Conservation (phyloP, 2,888 invertebrate genomes). For the Graphium colonna region DNA sequence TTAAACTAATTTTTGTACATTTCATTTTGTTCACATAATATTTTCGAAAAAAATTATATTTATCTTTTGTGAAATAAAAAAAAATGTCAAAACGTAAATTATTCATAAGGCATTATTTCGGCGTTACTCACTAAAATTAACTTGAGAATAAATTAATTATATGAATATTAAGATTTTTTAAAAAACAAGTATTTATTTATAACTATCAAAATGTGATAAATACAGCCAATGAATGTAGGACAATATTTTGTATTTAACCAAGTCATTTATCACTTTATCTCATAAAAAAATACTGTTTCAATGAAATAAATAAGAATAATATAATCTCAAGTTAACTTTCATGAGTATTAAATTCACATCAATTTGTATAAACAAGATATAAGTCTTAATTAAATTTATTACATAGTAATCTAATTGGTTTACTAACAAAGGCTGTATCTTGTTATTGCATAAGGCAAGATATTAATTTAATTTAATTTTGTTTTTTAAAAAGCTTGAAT, state of each 20-base stretch:
- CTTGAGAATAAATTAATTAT: too few relatives aligned
- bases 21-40: neutral
- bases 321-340: neutral
- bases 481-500: neutral
- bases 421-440: constrained; percentile 8
- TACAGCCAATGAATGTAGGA: too few relatives aligned
- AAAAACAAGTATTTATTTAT: too few relatives aligned
- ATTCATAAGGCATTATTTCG: neutral
- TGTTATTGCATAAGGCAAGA: neutral
- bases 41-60: too few relatives aligned
- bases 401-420: constrained; percentile 6
- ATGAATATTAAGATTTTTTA: too few relatives aligned
- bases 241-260: too few relatives aligned
- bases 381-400: neutral
- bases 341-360: neutral
- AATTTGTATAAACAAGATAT: constrained; percentile 6
- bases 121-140: neutral
- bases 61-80: too few relatives aligned
- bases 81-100: neutral
- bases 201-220: too few relatives aligned
- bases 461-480: neutral
- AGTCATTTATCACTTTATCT: too few relatives aligned
- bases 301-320: too few relatives aligned
- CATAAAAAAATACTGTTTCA: too few relatives aligned
- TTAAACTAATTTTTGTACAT: neutral